phyloP scores from a whole-genome alignment of 2,113 vertebrate genomes.

The Otocyon megalotis region DNA sequence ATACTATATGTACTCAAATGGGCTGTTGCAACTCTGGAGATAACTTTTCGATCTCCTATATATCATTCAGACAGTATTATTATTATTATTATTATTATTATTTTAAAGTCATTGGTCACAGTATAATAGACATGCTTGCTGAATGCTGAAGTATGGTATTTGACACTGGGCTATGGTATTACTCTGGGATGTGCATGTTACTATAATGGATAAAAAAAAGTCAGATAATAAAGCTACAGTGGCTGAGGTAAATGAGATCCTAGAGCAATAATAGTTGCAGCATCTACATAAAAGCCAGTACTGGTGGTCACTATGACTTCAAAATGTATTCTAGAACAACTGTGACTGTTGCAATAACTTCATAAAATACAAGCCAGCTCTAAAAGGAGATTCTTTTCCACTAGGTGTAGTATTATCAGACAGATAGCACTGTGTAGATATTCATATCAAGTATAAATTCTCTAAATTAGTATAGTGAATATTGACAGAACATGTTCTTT shows the following conservation, averaged over 20 bases:
- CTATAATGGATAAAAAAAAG: background rate
- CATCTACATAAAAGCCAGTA: background rate
- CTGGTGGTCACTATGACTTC: background rate
- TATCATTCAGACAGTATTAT: background rate
- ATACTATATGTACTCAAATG: background rate
- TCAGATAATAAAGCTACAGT: background rate
- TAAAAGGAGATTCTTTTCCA: background rate
- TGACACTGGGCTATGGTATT: background rate
- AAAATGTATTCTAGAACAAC: background rate
- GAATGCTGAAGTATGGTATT: background rate
- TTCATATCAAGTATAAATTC: slow-evolving; percentile 1
- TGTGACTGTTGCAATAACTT: background rate
- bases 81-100: background rate
- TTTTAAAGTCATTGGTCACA: background rate
- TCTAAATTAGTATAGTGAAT: slow-evolving; percentile 8
- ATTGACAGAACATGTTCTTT: background rate
- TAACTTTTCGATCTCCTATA: background rate
- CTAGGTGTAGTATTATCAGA: background rate
- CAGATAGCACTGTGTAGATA: background rate
- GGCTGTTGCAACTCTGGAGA: background rate
- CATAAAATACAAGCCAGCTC: background rate
- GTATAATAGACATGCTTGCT: background rate
- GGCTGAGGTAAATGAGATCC: background rate
- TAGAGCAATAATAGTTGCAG: background rate
- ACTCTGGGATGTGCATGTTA: background rate